Percentiles rank a stretch among this genome's conserved stretches.
phyloP scores from a whole-genome alignment of 2,797 vertebrate species.

The Erpetoichthys calabaricus region DNA sequence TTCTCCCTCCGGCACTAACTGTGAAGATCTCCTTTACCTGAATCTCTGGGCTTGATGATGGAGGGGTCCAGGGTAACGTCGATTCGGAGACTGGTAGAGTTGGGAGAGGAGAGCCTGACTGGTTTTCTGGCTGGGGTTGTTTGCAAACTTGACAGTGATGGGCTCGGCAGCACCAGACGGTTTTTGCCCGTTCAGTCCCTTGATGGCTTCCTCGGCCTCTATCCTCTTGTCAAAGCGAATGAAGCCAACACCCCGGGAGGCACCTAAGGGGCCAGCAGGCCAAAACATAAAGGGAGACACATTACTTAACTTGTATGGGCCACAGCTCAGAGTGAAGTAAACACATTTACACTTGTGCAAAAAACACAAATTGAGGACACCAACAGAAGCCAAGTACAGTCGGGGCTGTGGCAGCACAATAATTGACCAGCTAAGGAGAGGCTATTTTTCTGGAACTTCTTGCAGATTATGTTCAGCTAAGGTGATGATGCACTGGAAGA shows the following conservation, averaged over 20 bases:
- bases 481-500: no score
- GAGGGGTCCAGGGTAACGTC: slow-evolving; percentile 93
- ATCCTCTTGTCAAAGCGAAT: slow-evolving; percentile 99
- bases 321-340: neutral
- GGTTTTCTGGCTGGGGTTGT: slow-evolving; percentile 99
- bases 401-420: no score
- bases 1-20: no score
- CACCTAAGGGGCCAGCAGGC: slow-evolving; percentile 75
- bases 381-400: no score
- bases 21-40: slow-evolving; percentile 60
- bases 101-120: slow-evolving; percentile 98
- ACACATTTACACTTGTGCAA: neutral
- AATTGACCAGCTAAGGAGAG: no score
- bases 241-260: slow-evolving; percentile 97
- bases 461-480: no score
- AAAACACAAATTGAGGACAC: neutral
- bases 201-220: slow-evolving; percentile 99
- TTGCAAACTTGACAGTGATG: slow-evolving; percentile 98
- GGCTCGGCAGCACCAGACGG: slow-evolving; percentile 94
- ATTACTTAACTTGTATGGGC: slow-evolving; percentile 24
- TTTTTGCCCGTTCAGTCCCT: slow-evolving; percentile 98
- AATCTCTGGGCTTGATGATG: slow-evolving; percentile 99
- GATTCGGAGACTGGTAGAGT: slow-evolving; percentile 96
- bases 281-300: slow-evolving; percentile 26
- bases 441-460: no score